Base-by-base conservation (phyloP, 2,113 vertebrate species). In the Melanerpes aurifrons region DNA sequence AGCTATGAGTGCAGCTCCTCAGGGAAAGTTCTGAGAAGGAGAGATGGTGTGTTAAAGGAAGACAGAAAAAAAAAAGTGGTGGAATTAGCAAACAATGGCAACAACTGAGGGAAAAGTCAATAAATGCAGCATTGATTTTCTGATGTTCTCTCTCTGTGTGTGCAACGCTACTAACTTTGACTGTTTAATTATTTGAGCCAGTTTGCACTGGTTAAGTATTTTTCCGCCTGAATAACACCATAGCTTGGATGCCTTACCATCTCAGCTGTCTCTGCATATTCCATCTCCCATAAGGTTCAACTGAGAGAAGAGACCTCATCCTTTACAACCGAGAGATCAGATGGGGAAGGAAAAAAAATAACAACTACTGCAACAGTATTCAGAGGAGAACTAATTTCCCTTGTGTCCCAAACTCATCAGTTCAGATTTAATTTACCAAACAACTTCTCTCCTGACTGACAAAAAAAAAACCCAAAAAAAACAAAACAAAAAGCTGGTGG, bases 311-410 rank as follows among this genome's bases (percentile, higher is more conserved):
- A 86, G 31, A 84, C n/a, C 56, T 90, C 77, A 87, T 29, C 25
- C 12, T 88, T 90, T 77, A 22, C 21, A 35, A 17, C 2, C 2
- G 25, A 68, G 58, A 25, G 50, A 53, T 53, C 50, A 53, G 22
- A 14, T 53, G 50, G 50, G 22, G 6, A 25, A 53, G 22, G 12
- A 25, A 53, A 25, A 50, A 50, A 80, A 26, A 71, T 88, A 0
- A 7, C 25, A 79, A 61, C 4, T 4, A 18, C 43, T 71, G 69
- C 7, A 76, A 66, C n/a, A 70, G 47, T 79, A 90, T 89, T 82
- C 83, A 94, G 69, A 92, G 59, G 70, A 84, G 56, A 76, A 87
- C 89, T 91, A 9, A 89, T 95, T 95, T 93, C 94, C 83, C 86
- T 28, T 4, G 12, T 92, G 89, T 57, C 50, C 35, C 50, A 89